Conservation (phyloP, 2,113 vertebrate genomes). For the Lichenostomus cassidix region DNA sequence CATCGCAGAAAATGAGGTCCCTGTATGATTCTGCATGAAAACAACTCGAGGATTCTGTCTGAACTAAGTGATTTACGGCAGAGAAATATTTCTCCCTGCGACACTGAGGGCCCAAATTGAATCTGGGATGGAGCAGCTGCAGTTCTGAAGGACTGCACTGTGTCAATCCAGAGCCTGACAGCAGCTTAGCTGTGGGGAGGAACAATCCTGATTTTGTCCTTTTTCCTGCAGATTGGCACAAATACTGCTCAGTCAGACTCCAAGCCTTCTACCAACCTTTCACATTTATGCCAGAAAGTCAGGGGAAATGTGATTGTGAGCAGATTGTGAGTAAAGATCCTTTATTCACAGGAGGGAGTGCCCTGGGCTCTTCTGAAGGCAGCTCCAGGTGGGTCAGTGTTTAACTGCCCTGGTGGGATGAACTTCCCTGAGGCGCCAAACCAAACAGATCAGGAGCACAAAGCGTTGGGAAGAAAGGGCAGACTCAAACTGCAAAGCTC, state of each 20-base stretch:
- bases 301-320: too few species aligned
- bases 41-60: constrained; percentile 25
- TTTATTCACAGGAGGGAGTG: neutral
- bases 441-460: neutral
- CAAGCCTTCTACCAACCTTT: neutral
- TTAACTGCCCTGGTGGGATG: neutral
- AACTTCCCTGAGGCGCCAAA: neutral
- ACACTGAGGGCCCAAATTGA: neutral
- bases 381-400: neutral
- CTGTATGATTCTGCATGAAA: constrained; percentile 1
- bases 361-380: neutral
- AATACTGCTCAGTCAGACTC: neutral
- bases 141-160: neutral
- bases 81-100: neutral
- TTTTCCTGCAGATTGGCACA: neutral
- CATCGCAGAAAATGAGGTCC: constrained; percentile 19
- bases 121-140: neutral
- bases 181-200: neutral
- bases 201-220: neutral
- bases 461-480: rapidly evolving
- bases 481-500: neutral
- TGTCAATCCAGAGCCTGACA: neutral
- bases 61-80: constrained; percentile 9
- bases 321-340: neutral
- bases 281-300: neutral